A percentile compares a stretch with the other conserved stretches of the same genome.
Conservation (phyloP, 2,888 invertebrate species). For the Coecobrya sp. region DNA sequence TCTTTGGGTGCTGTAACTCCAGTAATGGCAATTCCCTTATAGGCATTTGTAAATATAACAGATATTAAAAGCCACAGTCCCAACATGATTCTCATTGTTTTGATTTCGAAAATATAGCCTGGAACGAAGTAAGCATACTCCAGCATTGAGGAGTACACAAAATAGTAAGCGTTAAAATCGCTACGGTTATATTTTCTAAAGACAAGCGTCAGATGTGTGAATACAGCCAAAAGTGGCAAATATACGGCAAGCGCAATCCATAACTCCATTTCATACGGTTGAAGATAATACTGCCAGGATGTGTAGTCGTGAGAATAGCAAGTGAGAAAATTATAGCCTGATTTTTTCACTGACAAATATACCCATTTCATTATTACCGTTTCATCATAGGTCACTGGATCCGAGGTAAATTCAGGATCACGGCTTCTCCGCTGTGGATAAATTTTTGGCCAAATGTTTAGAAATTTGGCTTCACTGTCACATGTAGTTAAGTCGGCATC, state of each 20-base stretch:
- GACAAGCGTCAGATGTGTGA: background rate
- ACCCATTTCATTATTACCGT: background rate
- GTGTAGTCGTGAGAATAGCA: background rate
- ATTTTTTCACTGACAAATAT: background rate
- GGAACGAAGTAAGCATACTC: constrained; percentile 16
- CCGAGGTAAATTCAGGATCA: no score
- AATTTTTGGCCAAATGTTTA: constrained; percentile 5
- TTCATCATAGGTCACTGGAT: no score
- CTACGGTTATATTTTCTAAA: background rate
- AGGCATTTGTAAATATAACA: constrained; percentile 1
- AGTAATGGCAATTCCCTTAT: background rate
- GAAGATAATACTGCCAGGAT: background rate
- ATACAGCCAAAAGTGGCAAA: background rate
- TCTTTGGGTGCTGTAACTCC: background rate
- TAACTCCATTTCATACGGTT: constrained; percentile 21
- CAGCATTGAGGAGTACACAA: background rate
- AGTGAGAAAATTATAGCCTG: constrained; percentile 7
- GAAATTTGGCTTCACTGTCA: background rate
- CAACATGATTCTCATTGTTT: background rate
- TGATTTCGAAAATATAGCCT: background rate
- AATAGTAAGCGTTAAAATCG: constrained; percentile 11
- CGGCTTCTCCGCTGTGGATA: background rate
- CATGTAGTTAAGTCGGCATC: background rate
- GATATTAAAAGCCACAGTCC: background rate
- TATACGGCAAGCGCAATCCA: background rate